These are phyloP conservation scores for Anhinga rufa DNA, from an alignment of 2,113 vertebrate species.

Conservation along the genomic window DNA sequence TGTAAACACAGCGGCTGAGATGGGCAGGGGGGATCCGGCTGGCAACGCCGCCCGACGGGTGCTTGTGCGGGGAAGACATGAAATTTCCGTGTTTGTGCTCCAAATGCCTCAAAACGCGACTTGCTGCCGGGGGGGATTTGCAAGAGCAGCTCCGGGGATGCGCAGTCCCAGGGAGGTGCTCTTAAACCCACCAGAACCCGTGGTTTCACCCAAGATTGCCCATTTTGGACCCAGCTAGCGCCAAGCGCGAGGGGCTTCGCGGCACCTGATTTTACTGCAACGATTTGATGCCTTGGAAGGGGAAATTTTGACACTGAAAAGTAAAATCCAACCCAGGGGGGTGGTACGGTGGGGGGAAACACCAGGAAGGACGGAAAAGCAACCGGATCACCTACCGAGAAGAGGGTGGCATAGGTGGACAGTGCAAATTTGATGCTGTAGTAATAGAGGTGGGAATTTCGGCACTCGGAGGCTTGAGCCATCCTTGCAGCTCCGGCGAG, in stretches of 20 bases:
- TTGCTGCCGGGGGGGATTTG: neutral
- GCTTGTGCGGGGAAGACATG: rapidly evolving
- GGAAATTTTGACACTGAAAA: neutral
- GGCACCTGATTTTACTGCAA: rapidly evolving
- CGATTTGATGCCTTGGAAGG: neutral
- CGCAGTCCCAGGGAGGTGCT: neutral
- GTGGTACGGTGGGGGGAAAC: neutral
- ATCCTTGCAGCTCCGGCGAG: neutral
- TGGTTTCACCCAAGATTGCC: rapidly evolving
- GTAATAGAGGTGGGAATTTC: slow-evolving; percentile 75
- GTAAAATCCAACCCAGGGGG: neutral
- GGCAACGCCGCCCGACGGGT: rapidly evolving
- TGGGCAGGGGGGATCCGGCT: rapidly evolving
- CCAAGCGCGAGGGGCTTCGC: neutral
- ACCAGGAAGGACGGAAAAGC: neutral
- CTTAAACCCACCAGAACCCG: neutral
- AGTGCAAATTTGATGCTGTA: slow-evolving; percentile 85
- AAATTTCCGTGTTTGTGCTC: neutral
- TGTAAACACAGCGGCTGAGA: rapidly evolving
- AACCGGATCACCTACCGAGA: slow-evolving; percentile 78
- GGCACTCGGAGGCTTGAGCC: slow-evolving; percentile 12
- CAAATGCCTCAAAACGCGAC: rapidly evolving
- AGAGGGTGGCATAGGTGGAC: slow-evolving; percentile 83
- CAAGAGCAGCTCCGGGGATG: neutral
- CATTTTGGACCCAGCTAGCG: rapidly evolving